Evolutionary conservation across 2,888 invertebrate genomes (phyloP), one percentile per base, ranked within the genome.

Genomic region (Tachina grossa): DNA sequence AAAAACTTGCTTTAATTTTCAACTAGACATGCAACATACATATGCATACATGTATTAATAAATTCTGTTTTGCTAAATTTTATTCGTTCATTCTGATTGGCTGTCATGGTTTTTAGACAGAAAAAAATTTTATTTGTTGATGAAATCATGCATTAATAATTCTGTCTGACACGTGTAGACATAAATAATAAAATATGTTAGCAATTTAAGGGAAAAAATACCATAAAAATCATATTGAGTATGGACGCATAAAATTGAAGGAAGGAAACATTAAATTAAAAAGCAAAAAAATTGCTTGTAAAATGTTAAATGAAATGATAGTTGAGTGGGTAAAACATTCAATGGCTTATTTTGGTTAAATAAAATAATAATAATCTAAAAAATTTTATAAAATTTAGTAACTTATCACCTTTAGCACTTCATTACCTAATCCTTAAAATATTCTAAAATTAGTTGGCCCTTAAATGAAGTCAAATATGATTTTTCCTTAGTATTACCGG

Each of bases 151-250:
- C 19, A 31, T 47, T 39, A 72, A 72, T 49, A 72, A 72, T 72
- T 51, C 5, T 45, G 49, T 72, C 72, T 72, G 72, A 61, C 72
- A 61, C 47, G 31, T 61, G 72, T 41, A 59, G 47, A 47, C 59
- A 72, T 59, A 49, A 59, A 72, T 72, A 68, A 51, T 51, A 39
- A 22, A 51, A 41, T 68, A 39, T 68, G 39, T 68, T 41, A 41
- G 41, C 31, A 68, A 39, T 41, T 59, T 51, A 14, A 47, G 11
- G 11, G 6, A 8, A 45, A 45, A 63, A 14, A 45, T 19, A 22
- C 31, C 13, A 65, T 47, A 47, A 47, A 47, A 22, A 14, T 22
- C 2, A 14, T 47, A 39, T 39, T 31, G 39, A 9, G 14, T 14
- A 8, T 9, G 9, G 13, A 39, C 11, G 9, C 57, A 57, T 57